These are phyloP conservation scores for Calcarius lapponicus DNA, from an alignment of 2,797 vertebrate species.

Conservation along the genomic window DNA sequence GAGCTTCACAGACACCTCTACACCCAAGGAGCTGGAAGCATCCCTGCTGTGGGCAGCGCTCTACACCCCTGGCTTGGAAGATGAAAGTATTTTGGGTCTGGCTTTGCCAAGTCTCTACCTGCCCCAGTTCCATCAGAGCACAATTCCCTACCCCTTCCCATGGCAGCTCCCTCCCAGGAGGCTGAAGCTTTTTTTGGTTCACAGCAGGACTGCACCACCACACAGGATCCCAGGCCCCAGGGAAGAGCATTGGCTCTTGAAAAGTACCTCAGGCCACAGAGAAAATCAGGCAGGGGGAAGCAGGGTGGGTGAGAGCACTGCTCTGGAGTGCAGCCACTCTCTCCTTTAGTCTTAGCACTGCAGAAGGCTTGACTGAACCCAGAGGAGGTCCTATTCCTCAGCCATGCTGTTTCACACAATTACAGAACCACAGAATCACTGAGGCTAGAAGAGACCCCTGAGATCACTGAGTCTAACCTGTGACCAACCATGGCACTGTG, in stretches of 20 bases:
- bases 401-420: neutral
- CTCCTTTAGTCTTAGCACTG: neutral
- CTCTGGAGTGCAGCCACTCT: neutral
- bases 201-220: neutral
- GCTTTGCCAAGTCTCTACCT: neutral
- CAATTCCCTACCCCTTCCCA: neutral
- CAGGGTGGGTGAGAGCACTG: neutral
- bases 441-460: neutral
- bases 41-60: neutral
- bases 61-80: neutral
- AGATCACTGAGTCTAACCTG: neutral
- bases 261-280: neutral
- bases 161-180: neutral
- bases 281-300: neutral
- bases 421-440: neutral
- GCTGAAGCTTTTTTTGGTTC: neutral
- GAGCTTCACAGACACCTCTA: neutral
- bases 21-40: neutral
- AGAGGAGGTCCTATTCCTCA: neutral
- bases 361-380: neutral
- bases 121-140: neutral
- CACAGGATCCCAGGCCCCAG: neutral
- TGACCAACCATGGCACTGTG: neutral
- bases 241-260: neutral
- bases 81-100: neutral